phyloP scores from a whole-genome alignment of 1,140 invertebrate genomes.

The Leptopilina boulardi region DNA sequence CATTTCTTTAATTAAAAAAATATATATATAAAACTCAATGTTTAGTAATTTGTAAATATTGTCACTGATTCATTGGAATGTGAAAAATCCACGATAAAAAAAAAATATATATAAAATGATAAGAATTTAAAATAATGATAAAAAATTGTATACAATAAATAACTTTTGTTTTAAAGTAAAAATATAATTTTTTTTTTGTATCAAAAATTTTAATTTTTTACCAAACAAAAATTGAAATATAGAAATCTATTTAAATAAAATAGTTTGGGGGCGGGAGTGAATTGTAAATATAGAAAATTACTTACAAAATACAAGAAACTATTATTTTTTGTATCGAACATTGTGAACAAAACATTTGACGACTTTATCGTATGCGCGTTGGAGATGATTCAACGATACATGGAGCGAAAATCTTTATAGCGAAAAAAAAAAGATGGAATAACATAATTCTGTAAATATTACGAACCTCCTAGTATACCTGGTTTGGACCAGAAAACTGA shows the following conservation, averaged over 20 bases:
- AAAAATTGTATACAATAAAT: too few species aligned
- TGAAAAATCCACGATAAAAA: too few species aligned
- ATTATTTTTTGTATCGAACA: constrained; percentile 20
- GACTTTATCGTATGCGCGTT: neutral
- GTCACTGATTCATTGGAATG: too few species aligned
- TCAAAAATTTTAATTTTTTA: too few species aligned
- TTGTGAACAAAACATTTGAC: constrained; percentile 24
- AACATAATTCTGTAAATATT: constrained; percentile 35
- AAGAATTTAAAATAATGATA: too few species aligned
- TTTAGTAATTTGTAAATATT: too few species aligned
- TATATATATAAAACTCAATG: too few species aligned
- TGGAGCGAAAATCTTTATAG: neutral
- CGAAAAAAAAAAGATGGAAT: neutral
- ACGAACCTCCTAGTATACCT: constrained; percentile 59
- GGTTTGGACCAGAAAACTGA: constrained; percentile 55
- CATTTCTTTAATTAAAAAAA: too few species aligned
- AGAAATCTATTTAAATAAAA: neutral
- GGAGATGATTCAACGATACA: neutral
- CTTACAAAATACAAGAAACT: constrained; percentile 9
- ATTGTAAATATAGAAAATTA: neutral
- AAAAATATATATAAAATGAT: too few species aligned
- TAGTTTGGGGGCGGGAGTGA: neutral
- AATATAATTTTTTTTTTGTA: too few species aligned
- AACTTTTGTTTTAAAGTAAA: too few species aligned
- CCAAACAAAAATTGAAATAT: neutral